Conservation (phyloP, 2,797 vertebrate species). For the Anisognathus igniventris region DNA sequence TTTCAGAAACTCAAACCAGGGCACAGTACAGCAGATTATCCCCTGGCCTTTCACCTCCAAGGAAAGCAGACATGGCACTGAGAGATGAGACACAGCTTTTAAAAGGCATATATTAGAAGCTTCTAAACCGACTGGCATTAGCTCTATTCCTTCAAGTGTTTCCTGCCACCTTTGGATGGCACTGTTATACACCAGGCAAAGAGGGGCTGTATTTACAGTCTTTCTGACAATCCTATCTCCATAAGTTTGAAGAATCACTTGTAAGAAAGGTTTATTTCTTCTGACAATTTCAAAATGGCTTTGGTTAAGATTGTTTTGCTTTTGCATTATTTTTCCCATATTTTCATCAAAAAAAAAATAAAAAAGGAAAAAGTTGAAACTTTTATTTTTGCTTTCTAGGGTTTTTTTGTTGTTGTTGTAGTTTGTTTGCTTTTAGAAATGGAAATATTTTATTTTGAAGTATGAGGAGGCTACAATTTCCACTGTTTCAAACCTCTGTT, state of each 20-base stretch:
- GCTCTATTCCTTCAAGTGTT: neutral
- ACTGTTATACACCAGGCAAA: neutral
- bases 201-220: neutral
- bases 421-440: neutral
- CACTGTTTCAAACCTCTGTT: neutral
- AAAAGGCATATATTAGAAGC: neutral
- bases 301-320: neutral
- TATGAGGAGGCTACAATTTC: neutral
- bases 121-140: neutral
- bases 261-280: neutral
- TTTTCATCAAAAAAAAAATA: neutral
- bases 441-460: neutral
- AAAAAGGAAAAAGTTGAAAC: neutral
- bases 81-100: neutral
- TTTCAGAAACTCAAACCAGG: constrained; percentile 39
- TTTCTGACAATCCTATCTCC: neutral
- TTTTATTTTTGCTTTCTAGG: neutral
- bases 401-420: neutral
- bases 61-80: neutral
- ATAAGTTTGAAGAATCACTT: neutral
- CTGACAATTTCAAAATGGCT: neutral
- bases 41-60: constrained; percentile 25
- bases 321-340: neutral
- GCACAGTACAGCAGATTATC: constrained; percentile 44
- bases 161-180: neutral